Base-by-base conservation (phyloP, 1,140 invertebrate species). In the Drosophila serrata region DNA sequence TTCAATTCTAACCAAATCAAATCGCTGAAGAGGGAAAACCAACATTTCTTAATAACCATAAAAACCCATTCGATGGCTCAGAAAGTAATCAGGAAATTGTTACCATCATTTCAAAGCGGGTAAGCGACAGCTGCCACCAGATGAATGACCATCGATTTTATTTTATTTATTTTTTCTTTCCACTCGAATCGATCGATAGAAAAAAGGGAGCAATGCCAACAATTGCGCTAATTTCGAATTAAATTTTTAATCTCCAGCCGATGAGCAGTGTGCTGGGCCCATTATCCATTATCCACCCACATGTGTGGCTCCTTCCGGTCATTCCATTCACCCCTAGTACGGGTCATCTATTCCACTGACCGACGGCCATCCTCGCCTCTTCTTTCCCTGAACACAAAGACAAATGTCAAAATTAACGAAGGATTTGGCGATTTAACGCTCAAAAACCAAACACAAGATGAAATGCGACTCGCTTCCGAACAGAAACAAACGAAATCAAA, bases 141-240 rank as follows among this genome's bases (percentile, higher is more conserved):
- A 29, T 48, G 61, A 58, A 61, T 27, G 46, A 42, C 42, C 74
- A 73, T 76, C 75, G 80, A 61, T 72, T 88, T 82, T 82, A 61
- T 72, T 88, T 82, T 76, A 62, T 79, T 75, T 87, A 75, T 86
- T 59, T 82, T 87, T 85, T 86, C 62, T 82, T 87, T 85, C 40
- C 74, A 68, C 72, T 62, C 46, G 46, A 72, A 70, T 76, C 48
- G 60, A 62, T 57, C 13, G 57, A n/a, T n/a, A 33, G 37, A 33
- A 64, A 45, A 81, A 82, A 76, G 79, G 75, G 70, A 87, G 82
- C 85, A 88, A 90, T 77, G 59, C 81, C 78, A 90, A 90, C 85
- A 90, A 90, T 90, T 90, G 85, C 81, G 75, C 85, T 90, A 90
- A 90, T 90, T 90, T 90, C 85, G 86, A 90, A 90, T 79, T 90